Conservation (phyloP, 2,888 invertebrate genomes). For the Cyclophora albipunctata region DNA sequence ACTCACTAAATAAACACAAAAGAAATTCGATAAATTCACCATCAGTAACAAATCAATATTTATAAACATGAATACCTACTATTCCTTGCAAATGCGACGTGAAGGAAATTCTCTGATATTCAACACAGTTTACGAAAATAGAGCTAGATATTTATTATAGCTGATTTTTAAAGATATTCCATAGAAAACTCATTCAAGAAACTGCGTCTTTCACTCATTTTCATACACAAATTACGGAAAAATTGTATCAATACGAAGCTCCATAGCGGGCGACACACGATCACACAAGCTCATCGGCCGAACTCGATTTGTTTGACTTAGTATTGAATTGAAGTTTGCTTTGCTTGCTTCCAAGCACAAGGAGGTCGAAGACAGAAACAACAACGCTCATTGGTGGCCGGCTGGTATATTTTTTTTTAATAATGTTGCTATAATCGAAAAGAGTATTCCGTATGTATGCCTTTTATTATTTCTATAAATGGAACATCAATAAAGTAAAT, state of each 20-base stretch:
- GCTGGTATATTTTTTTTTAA: too few relatives aligned
- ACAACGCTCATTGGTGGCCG: too few relatives aligned
- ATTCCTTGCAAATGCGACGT: constrained; percentile 40
- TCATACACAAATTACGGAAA: constrained; percentile 52
- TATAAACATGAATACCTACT: constrained; percentile 70
- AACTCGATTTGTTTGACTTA: constrained; percentile 37
- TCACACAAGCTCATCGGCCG: constrained; percentile 38
- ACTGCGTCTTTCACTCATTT: constrained; percentile 35
- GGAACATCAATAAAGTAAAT: too few relatives aligned
- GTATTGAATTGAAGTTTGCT: too few relatives aligned
- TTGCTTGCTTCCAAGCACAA: too few relatives aligned
- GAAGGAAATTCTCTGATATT: constrained; percentile 27
- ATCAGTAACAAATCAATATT: constrained; percentile 69
- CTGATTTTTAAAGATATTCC: constrained; percentile 1
- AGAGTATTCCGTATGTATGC: too few relatives aligned
- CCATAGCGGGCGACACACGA: constrained; percentile 26
- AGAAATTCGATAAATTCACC: constrained; percentile 32
- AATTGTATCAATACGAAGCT: constrained; percentile 19
- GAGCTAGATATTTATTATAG: too few relatives aligned
- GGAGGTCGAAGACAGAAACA: too few relatives aligned
- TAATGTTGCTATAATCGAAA: too few relatives aligned
- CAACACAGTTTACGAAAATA: constrained; percentile 27
- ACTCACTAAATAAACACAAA: constrained; percentile 35
- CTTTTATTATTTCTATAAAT: too few relatives aligned
- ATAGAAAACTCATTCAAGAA: constrained; percentile 39